phyloP scores from a whole-genome alignment of 2,797 vertebrate species.

The Microctenopoma steveboyesi region DNA sequence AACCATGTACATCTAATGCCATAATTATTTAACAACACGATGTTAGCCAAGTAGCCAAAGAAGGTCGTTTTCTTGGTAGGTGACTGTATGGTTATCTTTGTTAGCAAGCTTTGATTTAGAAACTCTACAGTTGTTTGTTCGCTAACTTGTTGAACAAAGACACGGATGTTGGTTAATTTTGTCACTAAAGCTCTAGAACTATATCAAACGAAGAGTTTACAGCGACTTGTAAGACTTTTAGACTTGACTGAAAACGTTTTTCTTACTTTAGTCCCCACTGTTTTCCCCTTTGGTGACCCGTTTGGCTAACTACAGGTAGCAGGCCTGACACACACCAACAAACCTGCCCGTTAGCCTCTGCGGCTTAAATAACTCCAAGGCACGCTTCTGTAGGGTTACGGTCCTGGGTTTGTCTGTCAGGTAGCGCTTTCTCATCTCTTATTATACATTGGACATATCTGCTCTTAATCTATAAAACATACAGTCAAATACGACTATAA shows the following conservation, averaged over 20 bases:
- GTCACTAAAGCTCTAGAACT: background rate
- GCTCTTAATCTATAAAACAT: rapidly evolving
- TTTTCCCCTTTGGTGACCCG: background rate
- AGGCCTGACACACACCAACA: slow-evolving; percentile 26
- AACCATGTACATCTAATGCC: background rate
- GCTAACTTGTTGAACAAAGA: slow-evolving; percentile 48
- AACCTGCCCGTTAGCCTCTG: slow-evolving; percentile 31
- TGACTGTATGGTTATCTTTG: background rate
- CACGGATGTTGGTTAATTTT: rapidly evolving
- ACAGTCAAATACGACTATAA: background rate
- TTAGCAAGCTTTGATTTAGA: background rate
- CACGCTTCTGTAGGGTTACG: background rate
- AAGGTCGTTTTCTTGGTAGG: too few relatives aligned
- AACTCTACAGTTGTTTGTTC: slow-evolving; percentile 23
- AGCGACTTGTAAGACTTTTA: background rate
- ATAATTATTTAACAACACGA: background rate
- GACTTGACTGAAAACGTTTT: background rate
- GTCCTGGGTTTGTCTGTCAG: slow-evolving; percentile 4
- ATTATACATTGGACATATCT: background rate
- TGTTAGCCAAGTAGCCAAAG: background rate
- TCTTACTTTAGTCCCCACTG: slow-evolving; percentile 52
- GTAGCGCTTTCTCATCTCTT: background rate
- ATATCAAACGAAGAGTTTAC: background rate
- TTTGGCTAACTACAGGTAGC: slow-evolving; percentile 2
- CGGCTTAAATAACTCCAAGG: slow-evolving; percentile 50